Evolutionary conservation across 64 coral and sea anemone genomes (phyloP).

Genomic region (Pachyseris speciosa): DNA sequence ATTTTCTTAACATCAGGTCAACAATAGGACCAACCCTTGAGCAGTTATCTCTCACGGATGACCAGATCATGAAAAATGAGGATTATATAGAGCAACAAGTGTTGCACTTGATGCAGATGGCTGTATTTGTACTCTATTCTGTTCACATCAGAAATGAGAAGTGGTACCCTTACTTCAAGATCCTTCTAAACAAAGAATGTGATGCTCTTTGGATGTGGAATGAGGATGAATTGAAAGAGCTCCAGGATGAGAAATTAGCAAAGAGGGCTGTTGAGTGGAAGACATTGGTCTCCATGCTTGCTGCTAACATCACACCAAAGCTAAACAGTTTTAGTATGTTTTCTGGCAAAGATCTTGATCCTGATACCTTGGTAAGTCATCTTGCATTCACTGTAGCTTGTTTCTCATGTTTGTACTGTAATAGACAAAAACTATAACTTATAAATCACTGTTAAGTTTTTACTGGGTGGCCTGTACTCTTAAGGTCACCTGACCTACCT

Average conservation of each 20-base stretch:
- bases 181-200: slow-evolving; percentile 41
- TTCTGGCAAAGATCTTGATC: slow-evolving; percentile 15
- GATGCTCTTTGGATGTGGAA: slow-evolving; percentile 63
- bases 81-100: slow-evolving; percentile 3
- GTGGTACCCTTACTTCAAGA: slow-evolving; percentile 62
- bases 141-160: slow-evolving; percentile 43
- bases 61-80: slow-evolving; percentile 29
- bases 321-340: slow-evolving; percentile 43
- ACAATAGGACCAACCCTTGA: slow-evolving; percentile 57
- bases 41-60: slow-evolving; percentile 33
- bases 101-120: slow-evolving; percentile 36
- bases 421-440: too few relatives aligned
- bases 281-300: slow-evolving; percentile 15
- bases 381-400: not conserved
- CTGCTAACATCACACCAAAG: slow-evolving; percentile 58
- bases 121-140: slow-evolving; percentile 62
- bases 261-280: slow-evolving; percentile 51
- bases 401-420: not conserved
- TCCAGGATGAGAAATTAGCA: slow-evolving; percentile 49
- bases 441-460: too few relatives aligned
- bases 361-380: slow-evolving; percentile 14
- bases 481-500: too few relatives aligned
- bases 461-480: too few relatives aligned
- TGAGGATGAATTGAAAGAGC: slow-evolving; percentile 42
- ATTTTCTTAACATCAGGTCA: slow-evolving; percentile 24